A percentile compares a stretch with the other conserved stretches of the same genome.
Evolutionary conservation across 2,797 vertebrate genomes (phyloP).

Genomic region (Microctenopoma stevenorrisi): DNA sequence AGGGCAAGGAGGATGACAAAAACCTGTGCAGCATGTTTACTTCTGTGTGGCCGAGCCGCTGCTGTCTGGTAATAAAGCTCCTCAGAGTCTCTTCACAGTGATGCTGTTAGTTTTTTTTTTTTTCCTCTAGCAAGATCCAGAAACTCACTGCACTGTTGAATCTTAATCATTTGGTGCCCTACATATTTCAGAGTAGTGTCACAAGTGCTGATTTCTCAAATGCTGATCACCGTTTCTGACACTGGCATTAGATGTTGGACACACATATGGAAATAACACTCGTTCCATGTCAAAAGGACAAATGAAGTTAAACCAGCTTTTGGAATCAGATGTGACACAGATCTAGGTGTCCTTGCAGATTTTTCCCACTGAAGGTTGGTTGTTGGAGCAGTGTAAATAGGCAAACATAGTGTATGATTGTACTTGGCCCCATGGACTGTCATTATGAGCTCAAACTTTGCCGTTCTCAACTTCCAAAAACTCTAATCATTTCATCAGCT

Average conservation of each 20-base stretch:
- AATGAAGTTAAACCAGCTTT: background rate
- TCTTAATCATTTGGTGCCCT: slow-evolving; percentile 32
- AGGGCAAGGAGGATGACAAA: slow-evolving; percentile 32
- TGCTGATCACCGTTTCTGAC: slow-evolving; percentile 26
- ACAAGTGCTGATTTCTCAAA: slow-evolving; percentile 26
- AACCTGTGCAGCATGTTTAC: slow-evolving; percentile 53
- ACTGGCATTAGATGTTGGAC: slow-evolving; percentile 4
- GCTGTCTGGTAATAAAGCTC: slow-evolving; percentile 69
- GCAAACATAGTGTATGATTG: slow-evolving; percentile 46
- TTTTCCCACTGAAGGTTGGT: slow-evolving; percentile 10
- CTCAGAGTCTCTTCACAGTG: slow-evolving; percentile 53
- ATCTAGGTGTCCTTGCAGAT: slow-evolving; percentile 18
- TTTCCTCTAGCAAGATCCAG: slow-evolving; percentile 23
- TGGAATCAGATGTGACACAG: background rate
- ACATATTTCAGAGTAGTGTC: slow-evolving; percentile 26
- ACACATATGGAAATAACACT: slow-evolving; percentile 8
- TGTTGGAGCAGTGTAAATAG: slow-evolving; percentile 62
- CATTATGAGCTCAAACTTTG: slow-evolving; percentile 31
- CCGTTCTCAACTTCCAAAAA: slow-evolving; percentile 51
- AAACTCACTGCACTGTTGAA: slow-evolving; percentile 38
- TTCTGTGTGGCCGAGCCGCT: slow-evolving; percentile 56
- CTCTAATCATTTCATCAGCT: slow-evolving; percentile 81
- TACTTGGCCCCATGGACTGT: slow-evolving; percentile 36
- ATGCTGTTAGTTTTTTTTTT: slow-evolving; percentile 49
- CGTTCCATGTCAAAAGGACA: background rate